Base-by-base conservation (phyloP, 2,113 vertebrate species). In the Pholis gunnellus region DNA sequence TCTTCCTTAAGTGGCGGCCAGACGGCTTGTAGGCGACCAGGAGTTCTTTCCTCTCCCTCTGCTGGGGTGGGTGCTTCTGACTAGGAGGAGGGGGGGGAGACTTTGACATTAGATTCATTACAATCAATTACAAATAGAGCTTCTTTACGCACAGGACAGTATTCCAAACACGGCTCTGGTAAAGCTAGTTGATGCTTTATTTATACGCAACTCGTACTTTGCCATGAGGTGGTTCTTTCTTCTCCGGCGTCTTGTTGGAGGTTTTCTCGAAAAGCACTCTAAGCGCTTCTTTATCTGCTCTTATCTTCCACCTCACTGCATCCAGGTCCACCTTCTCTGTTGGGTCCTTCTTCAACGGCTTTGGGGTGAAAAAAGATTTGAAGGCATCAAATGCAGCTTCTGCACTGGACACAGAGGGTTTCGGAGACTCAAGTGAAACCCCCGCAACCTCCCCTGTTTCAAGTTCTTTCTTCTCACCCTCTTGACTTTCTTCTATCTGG, bases 1-100 rank as follows among this genome's bases (percentile, higher is more conserved):
- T 97, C 95, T 92, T 98, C 97, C 85, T 97, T 97, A 17, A 97
- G 96, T 44, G 98, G 98, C 0, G 98, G 98, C 98, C 98, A 99
- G 76, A 99, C 93, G 27, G 97, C 96, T 79, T 98, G 97, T 60
- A 99, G 96, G 90, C 96, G 95, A 75, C 97, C 97, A 10, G 98
- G 98, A 70, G 96, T 98, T 88, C 96, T 94, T 63, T 99, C 98
- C 40, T 98, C 98, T 91, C 93, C 96, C 77, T 98, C 97, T 6
- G 94, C 95, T 66, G 91, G 75, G 40, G 72, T 82, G 36, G 66
- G 70, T 0, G 86, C 27, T 72, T 87, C 85, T 8, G 72, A 84
- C 93, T 94, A 6, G 4, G 50, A 9, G 36, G 11, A 2, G 4
- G 50, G 7, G 31, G 5, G 4, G 3, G 38, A 65, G 11, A 88